Percentiles rank a stretch among this genome's conserved stretches.
Conservation (phyloP, 2,888 invertebrate species). For the Agrotis segetum region DNA sequence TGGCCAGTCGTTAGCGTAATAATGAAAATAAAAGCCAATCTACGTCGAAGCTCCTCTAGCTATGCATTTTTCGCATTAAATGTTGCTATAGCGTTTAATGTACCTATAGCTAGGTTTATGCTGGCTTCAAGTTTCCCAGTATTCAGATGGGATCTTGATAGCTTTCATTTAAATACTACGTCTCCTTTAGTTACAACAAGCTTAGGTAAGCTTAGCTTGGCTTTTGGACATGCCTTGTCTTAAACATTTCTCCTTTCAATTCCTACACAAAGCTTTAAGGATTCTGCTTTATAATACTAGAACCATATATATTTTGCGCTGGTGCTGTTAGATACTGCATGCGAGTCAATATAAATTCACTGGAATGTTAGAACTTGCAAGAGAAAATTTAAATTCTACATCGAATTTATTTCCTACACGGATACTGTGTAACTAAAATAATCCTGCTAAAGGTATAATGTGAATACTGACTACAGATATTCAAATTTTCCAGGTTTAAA, state of each 20-base stretch:
- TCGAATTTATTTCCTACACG: constrained; percentile 50
- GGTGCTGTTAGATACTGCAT: constrained; percentile 49
- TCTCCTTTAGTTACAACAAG: constrained; percentile 23
- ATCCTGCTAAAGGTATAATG: constrained; percentile 20
- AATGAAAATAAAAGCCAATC: constrained; percentile 64
- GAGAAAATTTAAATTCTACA: constrained; percentile 56
- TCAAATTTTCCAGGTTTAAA: constrained; percentile 39
- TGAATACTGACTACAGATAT: constrained; percentile 3
- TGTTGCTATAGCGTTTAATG: constrained; percentile 55
- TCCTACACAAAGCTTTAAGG: constrained; percentile 50
- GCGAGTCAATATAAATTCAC: constrained; percentile 59
- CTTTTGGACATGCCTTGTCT: constrained; percentile 8
- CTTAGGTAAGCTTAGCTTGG: not conserved
- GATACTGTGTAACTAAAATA: constrained; percentile 43
- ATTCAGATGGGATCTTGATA: constrained; percentile 66
- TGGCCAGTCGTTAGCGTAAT: constrained; percentile 65
- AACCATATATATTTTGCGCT: constrained; percentile 46
- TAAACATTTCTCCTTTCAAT: constrained; percentile 28
- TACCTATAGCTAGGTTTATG: constrained; percentile 55
- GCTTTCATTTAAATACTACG: constrained; percentile 69
- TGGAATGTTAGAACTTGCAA: constrained; percentile 53
- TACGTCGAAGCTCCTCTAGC: constrained; percentile 62
- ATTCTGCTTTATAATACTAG: constrained; percentile 53
- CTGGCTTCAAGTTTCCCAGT: constrained; percentile 60
- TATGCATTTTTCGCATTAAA: constrained; percentile 68